A percentile compares a stretch with the other conserved stretches of the same genome.
phyloP scores from a whole-genome alignment of 2,113 vertebrate species.

The Nesoenas mayeri region DNA sequence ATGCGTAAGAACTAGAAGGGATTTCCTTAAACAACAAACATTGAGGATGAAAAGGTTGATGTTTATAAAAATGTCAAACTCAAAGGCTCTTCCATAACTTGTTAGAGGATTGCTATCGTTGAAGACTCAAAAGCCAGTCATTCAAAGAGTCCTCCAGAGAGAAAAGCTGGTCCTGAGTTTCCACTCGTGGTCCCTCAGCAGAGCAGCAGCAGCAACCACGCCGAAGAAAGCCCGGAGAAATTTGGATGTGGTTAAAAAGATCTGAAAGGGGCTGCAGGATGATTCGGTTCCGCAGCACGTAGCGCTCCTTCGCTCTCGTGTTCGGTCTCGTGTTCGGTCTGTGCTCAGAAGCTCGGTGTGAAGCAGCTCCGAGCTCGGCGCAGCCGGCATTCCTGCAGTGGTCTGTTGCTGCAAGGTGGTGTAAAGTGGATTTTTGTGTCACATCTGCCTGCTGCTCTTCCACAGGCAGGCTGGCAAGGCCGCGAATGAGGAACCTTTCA shows the following conservation, averaged over 20 bases:
- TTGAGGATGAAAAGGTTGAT: conserved; percentile 20
- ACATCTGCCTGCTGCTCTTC: neutral
- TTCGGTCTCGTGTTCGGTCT: neutral
- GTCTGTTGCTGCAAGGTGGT: neutral
- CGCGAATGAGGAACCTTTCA: too few relatives aligned
- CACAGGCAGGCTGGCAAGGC: neutral
- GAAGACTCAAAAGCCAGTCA: neutral
- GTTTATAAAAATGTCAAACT: conserved; percentile 45
- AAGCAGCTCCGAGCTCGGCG: accelerated
- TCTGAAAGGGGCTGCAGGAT: neutral
- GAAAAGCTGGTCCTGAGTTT: neutral
- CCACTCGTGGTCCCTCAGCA: neutral
- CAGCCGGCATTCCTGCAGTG: accelerated
- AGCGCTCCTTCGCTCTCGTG: accelerated
- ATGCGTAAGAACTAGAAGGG: neutral
- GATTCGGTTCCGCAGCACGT: neutral
- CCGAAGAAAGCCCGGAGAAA: neutral
- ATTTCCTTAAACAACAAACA: conserved; percentile 46
- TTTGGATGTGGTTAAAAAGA: neutral
- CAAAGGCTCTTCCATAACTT: neutral
- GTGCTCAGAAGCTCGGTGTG: neutral
- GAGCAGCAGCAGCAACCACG: neutral
- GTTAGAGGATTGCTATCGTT: neutral
- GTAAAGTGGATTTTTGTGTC: neutral
- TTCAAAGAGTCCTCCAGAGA: neutral